Base-by-base conservation (phyloP, 1,140 invertebrate species). In the Neodiprion virginianus region DNA sequence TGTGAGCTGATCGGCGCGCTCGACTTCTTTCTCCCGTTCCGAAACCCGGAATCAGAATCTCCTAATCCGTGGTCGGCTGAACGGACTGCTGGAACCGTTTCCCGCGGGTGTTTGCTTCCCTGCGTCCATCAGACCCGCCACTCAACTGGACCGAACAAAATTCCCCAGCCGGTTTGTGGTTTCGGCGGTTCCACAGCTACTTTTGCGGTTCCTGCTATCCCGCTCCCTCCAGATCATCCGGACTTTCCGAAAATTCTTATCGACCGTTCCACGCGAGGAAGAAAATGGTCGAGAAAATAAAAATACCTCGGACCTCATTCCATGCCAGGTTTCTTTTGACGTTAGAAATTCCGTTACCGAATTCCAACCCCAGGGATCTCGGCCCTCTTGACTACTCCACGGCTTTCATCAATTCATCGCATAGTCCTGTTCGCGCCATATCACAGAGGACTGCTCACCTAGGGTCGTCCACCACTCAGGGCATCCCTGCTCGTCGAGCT, bases 331-430 rank as follows among this genome's bases (percentile, higher is more conserved):
- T 40, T 40, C 28, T 40, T 40, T 40, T 40, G 28, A 40, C 28
- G 2, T 40, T 40, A 40, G 28, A 40, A 40, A 40, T 40, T 40
- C 28, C 28, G 28, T 40, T 2, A 40, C 28, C 28, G 28, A 40
- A 40, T 40, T 40, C 28, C 67, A 69, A 69, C 14, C 9, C 67
- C 14, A 7, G 23, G 17, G 40, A 11, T 69, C 17, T 69, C 23
- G 10, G 21, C 12, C 14, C 23, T 47, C 67, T 47, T 14, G 21
- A 21, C 21, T 69, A 12, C 67, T 69, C 40, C 53, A 3, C 67
- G 67, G 61, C 14, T 23, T 69, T 69, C 67, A 23, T 69, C 67
- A 69, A 69, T 69, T 69, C 67, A 69, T 14, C 67, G 67, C 67
- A 65, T 23, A 23, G 67, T 69, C 21, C 21, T 40, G 28, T 69